Evolutionary conservation across 1,140 invertebrate genomes (phyloP).

Genomic region (Lepidurus packardi): DNA sequence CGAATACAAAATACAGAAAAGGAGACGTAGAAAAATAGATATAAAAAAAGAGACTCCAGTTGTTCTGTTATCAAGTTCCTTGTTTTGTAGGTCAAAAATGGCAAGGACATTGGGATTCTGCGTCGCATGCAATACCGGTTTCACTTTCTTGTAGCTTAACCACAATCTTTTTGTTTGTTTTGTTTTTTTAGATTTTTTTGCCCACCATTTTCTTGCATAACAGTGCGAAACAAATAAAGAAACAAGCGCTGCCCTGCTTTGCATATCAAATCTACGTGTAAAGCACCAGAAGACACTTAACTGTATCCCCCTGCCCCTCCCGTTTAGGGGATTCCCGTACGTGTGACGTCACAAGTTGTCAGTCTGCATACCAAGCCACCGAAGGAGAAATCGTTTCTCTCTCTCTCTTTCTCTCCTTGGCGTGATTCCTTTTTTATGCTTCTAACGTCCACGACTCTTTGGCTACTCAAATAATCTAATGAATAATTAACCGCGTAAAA

Average conservation of each 20-base stretch:
- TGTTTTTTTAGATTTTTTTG: neutral
- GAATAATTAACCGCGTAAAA: neutral
- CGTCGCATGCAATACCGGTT: neutral
- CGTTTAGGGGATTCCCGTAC: neutral
- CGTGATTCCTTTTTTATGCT: neutral
- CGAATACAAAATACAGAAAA: neutral
- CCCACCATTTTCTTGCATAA: neutral
- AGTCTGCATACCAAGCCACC: neutral
- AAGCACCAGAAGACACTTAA: neutral
- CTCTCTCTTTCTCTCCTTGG: neutral
- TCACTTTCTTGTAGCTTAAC: slow-evolving; percentile 2
- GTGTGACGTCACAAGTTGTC: neutral
- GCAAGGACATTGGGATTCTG: neutral
- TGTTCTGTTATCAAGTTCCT: neutral
- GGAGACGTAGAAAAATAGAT: neutral
- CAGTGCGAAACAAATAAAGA: neutral
- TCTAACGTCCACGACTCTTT: neutral
- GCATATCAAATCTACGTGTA: neutral
- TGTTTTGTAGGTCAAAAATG: slow-evolving; percentile 9
- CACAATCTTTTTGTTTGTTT: neutral
- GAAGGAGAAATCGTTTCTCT: slow-evolving; percentile 3
- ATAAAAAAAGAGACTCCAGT: neutral
- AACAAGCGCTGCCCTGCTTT: neutral
- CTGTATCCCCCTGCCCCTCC: neutral
- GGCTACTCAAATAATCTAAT: neutral